These are phyloP conservation scores for Scaptomyza flava DNA, from an alignment of 2,888 invertebrate species.

Conservation along the genomic window DNA sequence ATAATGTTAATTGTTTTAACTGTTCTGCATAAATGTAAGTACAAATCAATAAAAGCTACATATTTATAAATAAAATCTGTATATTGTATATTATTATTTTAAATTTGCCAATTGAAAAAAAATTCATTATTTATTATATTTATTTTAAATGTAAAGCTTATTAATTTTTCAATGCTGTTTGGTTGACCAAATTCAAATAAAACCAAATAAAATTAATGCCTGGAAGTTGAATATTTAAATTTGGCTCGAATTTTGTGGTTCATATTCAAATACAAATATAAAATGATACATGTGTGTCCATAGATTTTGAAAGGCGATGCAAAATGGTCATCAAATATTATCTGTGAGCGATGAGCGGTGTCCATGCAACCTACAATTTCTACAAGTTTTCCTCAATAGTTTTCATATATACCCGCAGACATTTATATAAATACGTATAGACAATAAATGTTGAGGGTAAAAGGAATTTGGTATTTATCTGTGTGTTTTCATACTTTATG, in stretches of 20 bases:
- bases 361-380: conserved; percentile 10
- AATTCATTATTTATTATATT: conserved; percentile 37
- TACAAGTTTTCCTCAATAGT: conserved; percentile 23
- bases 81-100: conserved; percentile 13
- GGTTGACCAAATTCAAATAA: conserved; percentile 18
- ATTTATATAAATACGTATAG: not conserved
- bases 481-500: conserved; percentile 74
- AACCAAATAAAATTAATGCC: conserved; percentile 25
- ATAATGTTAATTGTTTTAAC: not conserved
- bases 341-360: conserved; percentile 5
- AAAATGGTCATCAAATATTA: conserved; percentile 1
- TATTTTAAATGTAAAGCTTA: conserved; percentile 39
- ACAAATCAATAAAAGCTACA: not conserved
- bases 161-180: conserved; percentile 41
- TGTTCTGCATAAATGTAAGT: not conserved
- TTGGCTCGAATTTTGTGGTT: conserved; percentile 10
- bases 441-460: conserved; percentile 52
- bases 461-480: conserved; percentile 70
- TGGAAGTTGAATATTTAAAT: conserved; percentile 35
- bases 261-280: not conserved
- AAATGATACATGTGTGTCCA: conserved; percentile 1
- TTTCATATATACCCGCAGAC: conserved; percentile 4
- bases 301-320: not conserved
- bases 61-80: not conserved
- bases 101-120: conserved; percentile 9